Evolutionary conservation across 2,113 vertebrate species (phyloP).

Genomic region (Aphyosemion australe): DNA sequence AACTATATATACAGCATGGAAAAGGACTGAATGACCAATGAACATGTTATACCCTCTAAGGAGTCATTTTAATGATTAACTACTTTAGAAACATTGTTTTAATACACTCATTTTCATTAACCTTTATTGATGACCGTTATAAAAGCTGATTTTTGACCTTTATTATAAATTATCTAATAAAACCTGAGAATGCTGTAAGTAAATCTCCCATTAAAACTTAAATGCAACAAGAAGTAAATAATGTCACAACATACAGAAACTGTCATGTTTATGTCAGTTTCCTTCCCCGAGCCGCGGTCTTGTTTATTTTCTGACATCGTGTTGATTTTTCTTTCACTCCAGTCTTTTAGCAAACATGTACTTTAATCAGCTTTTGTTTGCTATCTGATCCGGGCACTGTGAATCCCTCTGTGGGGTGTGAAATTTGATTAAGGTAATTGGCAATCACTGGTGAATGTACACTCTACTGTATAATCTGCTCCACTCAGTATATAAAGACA

Average conservation of each 20-base stretch:
- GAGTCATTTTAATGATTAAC: no score
- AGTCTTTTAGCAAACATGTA: conserved; percentile 57
- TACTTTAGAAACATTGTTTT: conserved; percentile 23
- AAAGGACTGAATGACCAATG: no score
- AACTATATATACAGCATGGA: no score
- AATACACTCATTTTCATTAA: conserved; percentile 23
- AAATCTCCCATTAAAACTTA: neutral
- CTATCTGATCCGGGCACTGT: conserved; percentile 65
- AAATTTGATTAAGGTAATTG: conserved; percentile 75
- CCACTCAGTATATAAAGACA: conserved; percentile 27
- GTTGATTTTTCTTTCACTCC: conserved; percentile 31
- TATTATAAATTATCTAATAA: conserved; percentile 14
- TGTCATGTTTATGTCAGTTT: neutral
- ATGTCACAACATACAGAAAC: neutral
- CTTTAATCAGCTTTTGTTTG: conserved; percentile 73
- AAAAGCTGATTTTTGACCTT: conserved; percentile 16
- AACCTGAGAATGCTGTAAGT: neutral
- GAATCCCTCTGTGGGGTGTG: conserved; percentile 54
- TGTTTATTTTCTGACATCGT: conserved; percentile 28
- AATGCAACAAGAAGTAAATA: neutral
- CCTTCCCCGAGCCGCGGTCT: conserved; percentile 7
- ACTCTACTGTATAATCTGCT: conserved; percentile 31
- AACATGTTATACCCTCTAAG: no score
- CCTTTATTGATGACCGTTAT: conserved; percentile 28
- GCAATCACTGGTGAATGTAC: conserved; percentile 45